Evolutionary conservation across 2,888 invertebrate genomes (phyloP).

Genomic region (Notocelia uddmanniana): DNA sequence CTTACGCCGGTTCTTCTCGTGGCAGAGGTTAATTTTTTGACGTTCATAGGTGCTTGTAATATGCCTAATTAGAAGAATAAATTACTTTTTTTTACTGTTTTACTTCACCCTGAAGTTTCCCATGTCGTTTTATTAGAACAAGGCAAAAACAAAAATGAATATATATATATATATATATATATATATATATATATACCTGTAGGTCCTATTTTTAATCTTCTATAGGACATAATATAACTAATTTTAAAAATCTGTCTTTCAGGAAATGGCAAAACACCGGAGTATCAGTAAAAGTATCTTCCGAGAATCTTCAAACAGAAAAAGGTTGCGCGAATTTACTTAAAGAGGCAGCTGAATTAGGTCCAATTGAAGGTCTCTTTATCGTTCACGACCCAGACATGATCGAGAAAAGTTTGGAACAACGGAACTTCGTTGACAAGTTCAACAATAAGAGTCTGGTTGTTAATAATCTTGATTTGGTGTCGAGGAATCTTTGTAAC

Average conservation of each 20-base stretch:
- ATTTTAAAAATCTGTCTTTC: conserved; percentile 12
- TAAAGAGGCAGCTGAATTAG: conserved; percentile 56
- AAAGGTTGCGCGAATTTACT: conserved; percentile 57
- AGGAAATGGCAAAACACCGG: conserved; percentile 61
- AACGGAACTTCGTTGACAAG: conserved; percentile 53
- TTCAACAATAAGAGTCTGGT: conserved; percentile 57
- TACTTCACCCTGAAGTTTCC: too few relatives aligned
- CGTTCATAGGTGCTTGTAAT: too few relatives aligned
- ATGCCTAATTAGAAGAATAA: too few relatives aligned
- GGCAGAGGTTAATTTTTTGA: too few relatives aligned
- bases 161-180: too few relatives aligned
- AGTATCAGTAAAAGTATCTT: conserved; percentile 53
- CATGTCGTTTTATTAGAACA: too few relatives aligned
- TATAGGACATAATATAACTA: too few relatives aligned
- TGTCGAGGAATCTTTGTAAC: conserved; percentile 57
- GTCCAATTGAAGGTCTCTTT: conserved; percentile 61
- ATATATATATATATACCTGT: too few relatives aligned
- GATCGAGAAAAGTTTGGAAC: conserved; percentile 49
- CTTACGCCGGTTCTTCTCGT: too few relatives aligned
- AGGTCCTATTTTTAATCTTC: too few relatives aligned
- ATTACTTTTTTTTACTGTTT: too few relatives aligned
- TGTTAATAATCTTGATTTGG: conserved; percentile 61
- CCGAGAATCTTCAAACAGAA: conserved; percentile 55
- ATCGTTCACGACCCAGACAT: conserved; percentile 53
- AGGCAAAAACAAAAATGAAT: too few relatives aligned